phyloP scores from a whole-genome alignment of 2,797 vertebrate species.

The Pangasius macronema region DNA sequence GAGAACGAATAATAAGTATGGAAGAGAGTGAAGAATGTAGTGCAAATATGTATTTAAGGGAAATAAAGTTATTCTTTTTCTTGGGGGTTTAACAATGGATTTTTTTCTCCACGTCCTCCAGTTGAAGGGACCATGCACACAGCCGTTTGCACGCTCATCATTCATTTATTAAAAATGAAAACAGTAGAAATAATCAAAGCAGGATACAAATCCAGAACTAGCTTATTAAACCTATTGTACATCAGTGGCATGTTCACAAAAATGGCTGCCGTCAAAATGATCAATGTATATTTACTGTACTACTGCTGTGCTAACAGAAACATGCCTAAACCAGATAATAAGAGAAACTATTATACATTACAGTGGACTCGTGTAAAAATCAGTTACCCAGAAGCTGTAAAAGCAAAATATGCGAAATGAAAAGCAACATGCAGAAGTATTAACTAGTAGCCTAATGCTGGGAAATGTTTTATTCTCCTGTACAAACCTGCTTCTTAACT shows the following conservation, averaged over 20 bases:
- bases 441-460: neutral
- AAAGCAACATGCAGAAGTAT: neutral
- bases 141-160: neutral
- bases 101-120: neutral
- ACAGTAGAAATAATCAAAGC: constrained; percentile 23
- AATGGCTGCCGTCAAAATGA: neutral
- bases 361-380: neutral
- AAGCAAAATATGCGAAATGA: neutral
- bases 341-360: neutral
- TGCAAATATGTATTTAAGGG: constrained; percentile 70
- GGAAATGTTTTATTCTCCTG: neutral
- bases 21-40: constrained; percentile 62
- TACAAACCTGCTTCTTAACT: neutral
- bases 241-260: constrained; percentile 11
- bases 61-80: constrained; percentile 75
- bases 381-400: neutral
- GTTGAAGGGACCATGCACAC: neutral
- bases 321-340: neutral
- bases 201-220: neutral
- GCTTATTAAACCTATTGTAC: neutral
- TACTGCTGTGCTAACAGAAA: neutral
- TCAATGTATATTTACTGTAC: neutral
- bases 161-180: constrained; percentile 37
- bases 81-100: constrained; percentile 61
- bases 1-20: constrained; percentile 51